A percentile compares a stretch with the other conserved stretches of the same genome.
Evolutionary conservation across 2,113 vertebrate species (phyloP).

Genomic region (Brachyhypopomus gauderio): DNA sequence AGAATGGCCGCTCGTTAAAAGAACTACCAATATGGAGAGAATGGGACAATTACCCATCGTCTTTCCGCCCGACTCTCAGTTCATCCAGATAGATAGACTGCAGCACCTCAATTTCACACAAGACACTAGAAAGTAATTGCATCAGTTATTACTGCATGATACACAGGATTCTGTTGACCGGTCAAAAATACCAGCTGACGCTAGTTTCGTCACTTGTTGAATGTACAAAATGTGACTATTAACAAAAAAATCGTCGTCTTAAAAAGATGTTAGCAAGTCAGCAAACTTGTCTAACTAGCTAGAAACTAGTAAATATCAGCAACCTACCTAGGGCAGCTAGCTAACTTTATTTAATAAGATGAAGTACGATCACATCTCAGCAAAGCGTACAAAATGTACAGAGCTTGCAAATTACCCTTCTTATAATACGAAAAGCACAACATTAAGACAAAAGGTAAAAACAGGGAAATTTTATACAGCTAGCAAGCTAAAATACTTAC

Average conservation of each 20-base stretch:
- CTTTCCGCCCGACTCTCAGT: conserved; percentile 75
- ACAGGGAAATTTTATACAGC: not conserved
- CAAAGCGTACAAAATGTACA: too few species aligned
- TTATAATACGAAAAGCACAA: too few species aligned
- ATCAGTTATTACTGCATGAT: not conserved
- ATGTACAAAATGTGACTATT: too few species aligned
- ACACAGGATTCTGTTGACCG: not conserved
- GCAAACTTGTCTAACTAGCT: too few species aligned
- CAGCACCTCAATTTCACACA: conserved; percentile 89
- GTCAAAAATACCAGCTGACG: too few species aligned
- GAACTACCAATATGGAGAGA: too few species aligned
- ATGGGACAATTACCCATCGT: conserved; percentile 71
- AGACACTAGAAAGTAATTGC: conserved; percentile 69
- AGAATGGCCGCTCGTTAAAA: not conserved
- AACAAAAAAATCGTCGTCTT: too few species aligned
- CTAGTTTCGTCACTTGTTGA: too few species aligned
- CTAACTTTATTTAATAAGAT: not conserved
- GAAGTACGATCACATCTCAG: not conserved
- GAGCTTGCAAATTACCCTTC: too few species aligned
- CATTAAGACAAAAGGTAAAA: too few species aligned
- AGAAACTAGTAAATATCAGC: not conserved
- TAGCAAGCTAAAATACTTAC: conserved; percentile 66
- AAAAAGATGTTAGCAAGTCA: too few species aligned
- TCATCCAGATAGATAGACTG: conserved; percentile 95
- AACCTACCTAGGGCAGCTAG: not conserved